Evolutionary conservation across 2,888 invertebrate species (phyloP), one percentile per base, ranked within the genome.

Genomic region (Catocala fraxini): DNA sequence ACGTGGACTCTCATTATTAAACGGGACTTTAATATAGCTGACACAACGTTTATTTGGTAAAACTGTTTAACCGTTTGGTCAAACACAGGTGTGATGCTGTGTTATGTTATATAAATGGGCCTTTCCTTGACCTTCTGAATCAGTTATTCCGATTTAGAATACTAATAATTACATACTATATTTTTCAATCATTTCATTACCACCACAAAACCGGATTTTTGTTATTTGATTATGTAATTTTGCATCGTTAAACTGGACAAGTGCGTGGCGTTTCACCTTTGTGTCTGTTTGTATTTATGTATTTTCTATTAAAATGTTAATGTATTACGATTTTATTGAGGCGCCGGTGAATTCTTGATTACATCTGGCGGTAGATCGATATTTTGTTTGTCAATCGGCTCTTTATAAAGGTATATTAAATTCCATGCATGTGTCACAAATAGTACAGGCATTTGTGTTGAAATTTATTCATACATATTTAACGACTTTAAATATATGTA

Each of bases 171-270:
- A 6, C 35, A 39, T 39, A 39, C 7, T 39, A 39, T 9, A 39
- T 39, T 39, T 59, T 43, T 48, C 47, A 58, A 68, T 25, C 43
- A 60, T 54, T 58, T 64, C 54, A 60, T 56, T 61, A 60, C 48
- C 13, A 5, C 56, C 51, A 47, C 55, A 39, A 58, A 66, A 68
- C 70, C 56, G 47, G 69, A 54, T 51, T 15, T 47, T 6, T 47
- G 59, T 53, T 64, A 73, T 75, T 69, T 51, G 58, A 62, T 73
- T 77, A 70, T 70, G 70, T 73, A 70, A 73, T 73, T 68, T 70
- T 70, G 66, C 68, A 72, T 70, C 34, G 39, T 51, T 59, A 65
- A 77, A 69, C 68, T 57, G 66, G 68, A 70, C 65, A 69, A 77
- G 68, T 60, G 65, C 64, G 64, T 56, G 52, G 35, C 51, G 15